These are phyloP conservation scores for Atopsyche davidsoni DNA, from an alignment of 1,140 invertebrate species.

Conservation along the genomic window DNA sequence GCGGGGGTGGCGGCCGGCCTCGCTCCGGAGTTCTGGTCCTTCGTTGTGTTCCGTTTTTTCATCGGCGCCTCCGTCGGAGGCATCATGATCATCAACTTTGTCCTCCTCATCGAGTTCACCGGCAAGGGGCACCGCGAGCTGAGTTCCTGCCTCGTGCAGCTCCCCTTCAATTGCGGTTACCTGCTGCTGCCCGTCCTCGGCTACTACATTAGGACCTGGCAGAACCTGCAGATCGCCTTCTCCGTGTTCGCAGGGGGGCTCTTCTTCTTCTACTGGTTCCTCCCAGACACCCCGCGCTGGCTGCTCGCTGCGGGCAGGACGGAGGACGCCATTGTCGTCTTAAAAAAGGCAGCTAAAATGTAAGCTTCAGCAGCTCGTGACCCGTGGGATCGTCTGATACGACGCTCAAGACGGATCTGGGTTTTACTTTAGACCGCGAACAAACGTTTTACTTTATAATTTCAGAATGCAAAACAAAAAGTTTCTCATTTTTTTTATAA, in stretches of 20 bases:
- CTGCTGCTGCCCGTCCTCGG: constrained; percentile 39
- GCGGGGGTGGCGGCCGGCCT: constrained; percentile 49
- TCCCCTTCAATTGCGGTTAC: constrained; percentile 44
- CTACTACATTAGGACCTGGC: constrained; percentile 42
- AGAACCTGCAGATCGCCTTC: constrained; percentile 23
- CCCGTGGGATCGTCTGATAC: too few relatives aligned
- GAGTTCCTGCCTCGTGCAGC: constrained; percentile 46
- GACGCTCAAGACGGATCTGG: too few relatives aligned
- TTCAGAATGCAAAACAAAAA: too few relatives aligned
- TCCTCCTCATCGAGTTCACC: constrained; percentile 36
- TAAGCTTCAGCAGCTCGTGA: too few relatives aligned
- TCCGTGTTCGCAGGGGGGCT: constrained; percentile 33
- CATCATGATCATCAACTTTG: constrained; percentile 48
- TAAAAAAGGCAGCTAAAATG: constrained; percentile 39
- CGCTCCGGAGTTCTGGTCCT: constrained; percentile 49
- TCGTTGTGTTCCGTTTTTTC: constrained; percentile 49
- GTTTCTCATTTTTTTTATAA: too few relatives aligned
- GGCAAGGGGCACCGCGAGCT: constrained; percentile 41
- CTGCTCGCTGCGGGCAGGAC: constrained; percentile 44
- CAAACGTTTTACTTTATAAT: too few relatives aligned
- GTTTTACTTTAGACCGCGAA: too few relatives aligned
- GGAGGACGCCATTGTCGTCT: constrained; percentile 43
- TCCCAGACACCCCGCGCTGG: constrained; percentile 50
- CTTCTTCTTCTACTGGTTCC: constrained; percentile 36
- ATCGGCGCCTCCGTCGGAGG: constrained; percentile 46